A percentile compares a stretch with the other conserved stretches of the same genome.
These are phyloP conservation scores for Pogoniulus pusillus DNA, from an alignment of 2,797 vertebrate genomes.

Conservation along the genomic window DNA sequence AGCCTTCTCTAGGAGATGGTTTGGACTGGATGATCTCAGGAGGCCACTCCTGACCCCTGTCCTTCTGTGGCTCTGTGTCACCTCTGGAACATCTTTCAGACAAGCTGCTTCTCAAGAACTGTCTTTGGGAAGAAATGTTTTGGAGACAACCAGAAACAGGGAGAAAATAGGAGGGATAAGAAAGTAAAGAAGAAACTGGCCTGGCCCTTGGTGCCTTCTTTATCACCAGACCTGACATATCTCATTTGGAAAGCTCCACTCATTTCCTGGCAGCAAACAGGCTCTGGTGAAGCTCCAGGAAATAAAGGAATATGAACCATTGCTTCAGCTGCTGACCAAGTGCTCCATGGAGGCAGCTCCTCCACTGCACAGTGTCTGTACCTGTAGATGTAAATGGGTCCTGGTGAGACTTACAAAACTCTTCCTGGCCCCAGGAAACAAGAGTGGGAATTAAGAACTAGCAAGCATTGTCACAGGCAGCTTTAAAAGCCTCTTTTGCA, in stretches of 20 bases:
- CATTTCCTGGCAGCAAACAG: conserved; percentile 8
- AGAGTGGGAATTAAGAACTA: background rate
- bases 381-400: background rate
- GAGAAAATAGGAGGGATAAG: background rate
- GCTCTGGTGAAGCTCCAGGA: background rate
- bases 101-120: background rate
- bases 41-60: no score
- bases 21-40: no score
- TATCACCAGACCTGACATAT: background rate
- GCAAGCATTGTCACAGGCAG: background rate
- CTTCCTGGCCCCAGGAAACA: background rate
- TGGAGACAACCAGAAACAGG: background rate
- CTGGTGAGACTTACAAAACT: background rate
- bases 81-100: background rate
- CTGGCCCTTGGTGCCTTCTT: background rate
- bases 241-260: background rate
- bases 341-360: background rate
- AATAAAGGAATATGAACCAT: background rate
- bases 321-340: background rate
- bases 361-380: background rate
- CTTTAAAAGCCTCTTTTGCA: background rate
- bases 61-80: no score
- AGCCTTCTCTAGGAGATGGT: no score
- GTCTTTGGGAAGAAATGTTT: background rate
- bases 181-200: background rate